Evolutionary conservation across 2,797 vertebrate genomes (phyloP).

Genomic region (Malurus leucopterus): DNA sequence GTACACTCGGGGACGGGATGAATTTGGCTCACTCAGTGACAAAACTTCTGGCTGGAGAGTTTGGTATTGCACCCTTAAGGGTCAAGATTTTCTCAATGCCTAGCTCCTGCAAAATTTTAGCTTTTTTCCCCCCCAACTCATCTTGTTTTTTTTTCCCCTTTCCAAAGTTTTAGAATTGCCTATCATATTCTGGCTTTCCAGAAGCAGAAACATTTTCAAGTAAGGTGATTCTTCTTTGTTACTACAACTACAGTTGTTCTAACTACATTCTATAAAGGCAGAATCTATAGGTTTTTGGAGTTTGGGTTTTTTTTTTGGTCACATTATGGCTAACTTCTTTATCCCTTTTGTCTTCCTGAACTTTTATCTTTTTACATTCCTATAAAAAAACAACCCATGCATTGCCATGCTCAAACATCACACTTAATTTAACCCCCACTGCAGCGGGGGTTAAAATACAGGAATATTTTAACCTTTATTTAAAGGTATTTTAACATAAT

Average conservation of each 20-base stretch:
- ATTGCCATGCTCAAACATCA: not conserved
- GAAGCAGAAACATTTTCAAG: not conserved
- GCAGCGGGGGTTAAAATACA: too few relatives aligned
- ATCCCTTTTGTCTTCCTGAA: not conserved
- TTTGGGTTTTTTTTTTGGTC: not conserved
- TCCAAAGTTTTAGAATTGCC: not conserved
- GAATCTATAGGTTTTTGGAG: not conserved
- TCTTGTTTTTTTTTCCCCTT: not conserved
- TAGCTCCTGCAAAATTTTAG: not conserved
- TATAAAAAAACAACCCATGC: not conserved
- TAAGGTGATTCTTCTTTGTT: not conserved
- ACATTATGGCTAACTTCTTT: not conserved
- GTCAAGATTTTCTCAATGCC: not conserved
- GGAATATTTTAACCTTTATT: too few relatives aligned
- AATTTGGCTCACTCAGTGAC: not conserved
- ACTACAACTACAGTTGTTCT: not conserved
- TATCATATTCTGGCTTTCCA: not conserved
- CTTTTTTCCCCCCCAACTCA: not conserved
- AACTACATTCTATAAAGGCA: not conserved
- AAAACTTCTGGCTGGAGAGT: not conserved
- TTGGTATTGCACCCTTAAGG: not conserved
- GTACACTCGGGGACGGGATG: rapidly evolving
- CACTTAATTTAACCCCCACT: not conserved
- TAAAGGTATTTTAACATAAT: too few relatives aligned
- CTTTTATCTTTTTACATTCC: not conserved